Conservation (phyloP, 2,113 vertebrate species). For the Rallus limicola region DNA sequence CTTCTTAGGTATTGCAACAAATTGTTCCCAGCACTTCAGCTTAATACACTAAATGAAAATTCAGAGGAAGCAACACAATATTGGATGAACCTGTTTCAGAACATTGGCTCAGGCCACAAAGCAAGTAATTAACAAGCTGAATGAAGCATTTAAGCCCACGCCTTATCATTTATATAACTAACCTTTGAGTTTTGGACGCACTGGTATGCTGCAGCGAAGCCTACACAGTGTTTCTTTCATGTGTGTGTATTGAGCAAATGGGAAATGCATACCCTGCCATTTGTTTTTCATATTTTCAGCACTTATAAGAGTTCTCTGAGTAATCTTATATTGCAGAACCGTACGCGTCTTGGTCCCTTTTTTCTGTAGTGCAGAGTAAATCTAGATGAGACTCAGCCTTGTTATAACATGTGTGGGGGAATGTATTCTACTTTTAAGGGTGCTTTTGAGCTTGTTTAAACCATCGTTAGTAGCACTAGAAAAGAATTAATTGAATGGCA, state of each 20-base stretch:
- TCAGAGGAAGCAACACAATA: constrained; percentile 25
- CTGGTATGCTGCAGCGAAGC: constrained; percentile 57
- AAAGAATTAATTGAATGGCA: neutral
- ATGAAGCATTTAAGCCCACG: constrained; percentile 52
- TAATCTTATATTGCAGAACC: constrained; percentile 55
- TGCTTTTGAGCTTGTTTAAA: constrained; percentile 22
- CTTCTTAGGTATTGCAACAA: constrained; percentile 6
- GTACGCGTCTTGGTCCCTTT: constrained; percentile 43
- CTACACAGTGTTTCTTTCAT: constrained; percentile 71
- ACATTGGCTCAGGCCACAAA: constrained; percentile 40
- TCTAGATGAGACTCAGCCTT: constrained; percentile 14
- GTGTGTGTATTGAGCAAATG: constrained; percentile 61
- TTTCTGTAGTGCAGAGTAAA: constrained; percentile 20
- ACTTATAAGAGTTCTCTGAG: constrained; percentile 45
- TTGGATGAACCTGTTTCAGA: constrained; percentile 58
- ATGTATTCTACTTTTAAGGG: constrained; percentile 22
- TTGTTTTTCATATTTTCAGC: constrained; percentile 65
- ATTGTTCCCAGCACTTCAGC: constrained; percentile 8
- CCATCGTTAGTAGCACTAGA: neutral
- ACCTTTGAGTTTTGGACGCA: constrained; percentile 68
- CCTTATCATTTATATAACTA: constrained; percentile 68
- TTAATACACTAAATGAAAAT: neutral
- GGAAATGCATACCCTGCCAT: constrained; percentile 60
- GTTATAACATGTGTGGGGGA: neutral
- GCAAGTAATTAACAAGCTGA: constrained; percentile 50